These are phyloP conservation scores for Micromussa lordhowensis DNA, from an alignment of 92 coral and sea anemone genomes.

Conservation along the genomic window DNA sequence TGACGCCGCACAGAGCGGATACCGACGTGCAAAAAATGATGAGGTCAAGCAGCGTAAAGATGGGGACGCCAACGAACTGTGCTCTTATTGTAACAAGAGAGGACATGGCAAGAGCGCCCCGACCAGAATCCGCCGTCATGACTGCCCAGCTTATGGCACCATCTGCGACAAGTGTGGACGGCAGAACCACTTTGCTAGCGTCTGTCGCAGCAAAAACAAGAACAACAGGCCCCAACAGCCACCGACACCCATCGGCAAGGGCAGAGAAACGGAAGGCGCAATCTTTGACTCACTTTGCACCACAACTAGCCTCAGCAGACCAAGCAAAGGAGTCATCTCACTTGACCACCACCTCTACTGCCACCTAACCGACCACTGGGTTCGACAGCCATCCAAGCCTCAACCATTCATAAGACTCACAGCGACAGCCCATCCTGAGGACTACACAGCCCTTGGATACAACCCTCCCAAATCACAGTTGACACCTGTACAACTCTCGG, in stretches of 20 bases:
- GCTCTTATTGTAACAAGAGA: conserved; percentile 62
- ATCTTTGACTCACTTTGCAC: conserved; percentile 20
- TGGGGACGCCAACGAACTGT: conserved; percentile 48
- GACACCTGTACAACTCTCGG: conserved; percentile 45
- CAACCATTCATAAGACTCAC: conserved; percentile 27
- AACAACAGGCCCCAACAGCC: background rate
- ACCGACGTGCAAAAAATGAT: conserved; percentile 41
- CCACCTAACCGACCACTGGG: conserved; percentile 12
- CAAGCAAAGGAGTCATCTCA: conserved; percentile 22
- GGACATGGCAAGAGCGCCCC: conserved; percentile 76
- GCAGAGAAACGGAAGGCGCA: conserved; percentile 2
- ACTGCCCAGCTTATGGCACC: conserved; percentile 71
- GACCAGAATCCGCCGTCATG: conserved; percentile 36
- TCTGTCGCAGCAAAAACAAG: conserved; percentile 65
- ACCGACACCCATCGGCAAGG: background rate
- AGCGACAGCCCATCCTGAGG: conserved; percentile 37
- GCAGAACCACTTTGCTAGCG: conserved; percentile 41
- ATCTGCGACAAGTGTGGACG: conserved; percentile 56
- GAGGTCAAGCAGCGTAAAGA: conserved; percentile 18
- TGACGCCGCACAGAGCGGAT: conserved; percentile 50
- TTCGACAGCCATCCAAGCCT: conserved; percentile 53
- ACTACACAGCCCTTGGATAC: conserved; percentile 65
- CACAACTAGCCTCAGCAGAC: background rate
- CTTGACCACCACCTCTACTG: conserved; percentile 35
- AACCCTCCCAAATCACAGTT: conserved; percentile 38